A percentile compares a stretch with the other conserved stretches of the same genome.
These are phyloP conservation scores for Procapra przewalskii DNA, from an alignment of 2,113 vertebrate species.

Conservation along the genomic window DNA sequence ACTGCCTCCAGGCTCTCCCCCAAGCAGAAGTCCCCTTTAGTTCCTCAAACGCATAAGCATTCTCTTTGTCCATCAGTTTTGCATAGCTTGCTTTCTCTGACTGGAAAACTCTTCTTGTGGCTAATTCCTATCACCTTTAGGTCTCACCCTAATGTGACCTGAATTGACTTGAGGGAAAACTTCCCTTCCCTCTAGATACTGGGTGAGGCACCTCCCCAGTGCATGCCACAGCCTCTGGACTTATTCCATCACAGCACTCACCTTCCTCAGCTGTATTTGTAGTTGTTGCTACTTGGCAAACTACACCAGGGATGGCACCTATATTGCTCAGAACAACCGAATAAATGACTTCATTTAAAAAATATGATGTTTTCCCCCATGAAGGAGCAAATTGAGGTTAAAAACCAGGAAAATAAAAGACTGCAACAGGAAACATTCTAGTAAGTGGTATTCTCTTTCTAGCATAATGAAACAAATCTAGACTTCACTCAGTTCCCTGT, in stretches of 20 bases:
- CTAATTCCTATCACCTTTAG: neutral
- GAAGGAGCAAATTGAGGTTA: neutral
- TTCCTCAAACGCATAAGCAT: neutral
- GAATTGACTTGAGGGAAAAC: neutral
- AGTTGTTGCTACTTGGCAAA: neutral
- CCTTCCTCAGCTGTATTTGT: neutral
- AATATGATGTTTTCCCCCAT: neutral
- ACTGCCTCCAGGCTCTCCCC: neutral
- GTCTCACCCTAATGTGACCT: neutral
- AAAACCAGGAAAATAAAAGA: neutral
- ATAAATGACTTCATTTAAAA: neutral
- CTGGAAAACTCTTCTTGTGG: neutral
- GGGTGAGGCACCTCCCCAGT: neutral
- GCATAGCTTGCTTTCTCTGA: neutral
- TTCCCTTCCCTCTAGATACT: neutral
- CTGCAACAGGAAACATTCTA: neutral
- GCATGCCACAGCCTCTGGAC: neutral
- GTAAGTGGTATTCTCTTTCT: constrained; percentile 22
- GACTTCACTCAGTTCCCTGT: neutral
- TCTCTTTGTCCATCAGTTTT: neutral
- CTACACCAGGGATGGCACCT: neutral
- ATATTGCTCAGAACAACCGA: neutral
- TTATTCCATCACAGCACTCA: neutral
- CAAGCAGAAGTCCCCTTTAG: neutral
- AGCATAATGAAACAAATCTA: constrained; percentile 6